Evolutionary conservation across 2,888 invertebrate genomes (phyloP).

Genomic region (Holacanthella duospinosa): DNA sequence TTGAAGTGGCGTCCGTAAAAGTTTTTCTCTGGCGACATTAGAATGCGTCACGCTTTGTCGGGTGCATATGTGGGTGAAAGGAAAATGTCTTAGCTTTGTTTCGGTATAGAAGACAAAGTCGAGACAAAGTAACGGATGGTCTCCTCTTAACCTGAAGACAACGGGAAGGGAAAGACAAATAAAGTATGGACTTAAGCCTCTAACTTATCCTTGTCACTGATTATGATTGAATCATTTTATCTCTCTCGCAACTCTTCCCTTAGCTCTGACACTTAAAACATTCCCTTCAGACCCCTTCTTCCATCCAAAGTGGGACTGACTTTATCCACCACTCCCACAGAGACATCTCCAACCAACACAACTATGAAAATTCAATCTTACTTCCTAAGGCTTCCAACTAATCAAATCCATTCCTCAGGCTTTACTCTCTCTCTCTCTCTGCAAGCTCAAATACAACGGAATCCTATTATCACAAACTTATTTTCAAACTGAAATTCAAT

Average conservation of each 20-base stretch:
- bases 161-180: background rate
- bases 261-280: background rate
- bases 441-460: no score
- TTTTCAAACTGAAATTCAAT: no score
- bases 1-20: no score
- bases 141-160: background rate
- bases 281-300: background rate
- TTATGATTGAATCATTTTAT: conserved; percentile 9
- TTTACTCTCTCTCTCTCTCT: no score
- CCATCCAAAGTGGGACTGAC: no score
- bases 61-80: no score
- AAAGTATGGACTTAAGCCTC: background rate
- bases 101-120: conserved; percentile 13
- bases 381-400: no score
- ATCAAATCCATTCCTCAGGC: no score
- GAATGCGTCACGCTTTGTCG: no score
- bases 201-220: conserved; percentile 9
- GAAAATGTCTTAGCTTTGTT: no score
- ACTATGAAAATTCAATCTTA: background rate
- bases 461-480: no score
- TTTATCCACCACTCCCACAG: background rate
- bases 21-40: no score
- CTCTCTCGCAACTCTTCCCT: background rate
- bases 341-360: background rate
- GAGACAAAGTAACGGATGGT: background rate